These are phyloP conservation scores for Trinorchestia longiramus DNA, from an alignment of 1,140 invertebrate genomes.

Conservation along the genomic window DNA sequence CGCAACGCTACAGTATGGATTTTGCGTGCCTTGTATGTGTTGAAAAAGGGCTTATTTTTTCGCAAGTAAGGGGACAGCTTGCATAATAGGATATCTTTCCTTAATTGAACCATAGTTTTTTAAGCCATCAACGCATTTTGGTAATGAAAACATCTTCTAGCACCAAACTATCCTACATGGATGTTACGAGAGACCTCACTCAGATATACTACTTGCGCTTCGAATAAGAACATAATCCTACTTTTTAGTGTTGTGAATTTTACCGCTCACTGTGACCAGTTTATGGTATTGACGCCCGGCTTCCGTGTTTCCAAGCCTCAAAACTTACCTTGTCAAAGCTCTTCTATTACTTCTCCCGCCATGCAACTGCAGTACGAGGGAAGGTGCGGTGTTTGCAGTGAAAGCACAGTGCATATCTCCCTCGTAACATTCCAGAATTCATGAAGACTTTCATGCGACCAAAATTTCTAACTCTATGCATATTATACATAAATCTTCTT, in stretches of 20 bases:
- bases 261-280: neutral
- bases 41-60: neutral
- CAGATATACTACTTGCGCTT: neutral
- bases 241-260: neutral
- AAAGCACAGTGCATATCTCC: too few relatives aligned
- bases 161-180: neutral
- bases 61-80: neutral
- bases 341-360: neutral
- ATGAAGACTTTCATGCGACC: neutral
- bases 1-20: neutral
- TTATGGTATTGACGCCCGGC: neutral
- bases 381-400: neutral
- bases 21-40: neutral
- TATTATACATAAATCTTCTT: neutral
- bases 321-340: neutral
- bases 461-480: neutral
- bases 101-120: neutral
- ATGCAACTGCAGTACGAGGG: neutral
- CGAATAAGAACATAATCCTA: neutral
- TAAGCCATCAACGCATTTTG: neutral
- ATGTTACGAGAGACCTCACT: neutral
- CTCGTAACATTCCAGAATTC: neutral
- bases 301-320: neutral
- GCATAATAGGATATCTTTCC: neutral
- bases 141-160: neutral